These are phyloP conservation scores for Poeciliopsis infans DNA, from an alignment of 2,797 vertebrate genomes.

Conservation along the genomic window DNA sequence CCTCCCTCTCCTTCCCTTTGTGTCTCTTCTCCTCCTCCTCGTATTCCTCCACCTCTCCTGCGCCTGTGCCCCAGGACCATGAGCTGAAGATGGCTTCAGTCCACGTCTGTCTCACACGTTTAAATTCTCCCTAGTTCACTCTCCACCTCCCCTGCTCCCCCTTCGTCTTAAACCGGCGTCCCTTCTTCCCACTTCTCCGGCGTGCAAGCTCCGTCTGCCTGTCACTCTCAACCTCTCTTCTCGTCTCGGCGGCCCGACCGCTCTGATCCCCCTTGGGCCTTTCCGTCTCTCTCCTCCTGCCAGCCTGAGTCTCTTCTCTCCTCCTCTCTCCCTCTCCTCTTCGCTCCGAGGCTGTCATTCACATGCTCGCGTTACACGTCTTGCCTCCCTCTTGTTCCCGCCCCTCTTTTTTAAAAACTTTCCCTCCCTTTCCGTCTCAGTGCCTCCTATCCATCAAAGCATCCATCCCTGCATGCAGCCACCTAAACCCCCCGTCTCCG, in stretches of 20 bases:
- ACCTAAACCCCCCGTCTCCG: conserved; percentile 35
- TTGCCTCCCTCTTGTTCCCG: conserved; percentile 65
- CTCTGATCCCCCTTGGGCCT: conserved; percentile 70
- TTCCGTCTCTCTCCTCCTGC: conserved; percentile 70
- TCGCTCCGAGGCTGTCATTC: conserved; percentile 72
- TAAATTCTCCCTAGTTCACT: conserved; percentile 74
- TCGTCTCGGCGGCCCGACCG: conserved; percentile 46
- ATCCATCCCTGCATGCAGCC: conserved; percentile 61
- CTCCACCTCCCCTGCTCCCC: conserved; percentile 52
- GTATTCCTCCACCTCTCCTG: conserved; percentile 53
- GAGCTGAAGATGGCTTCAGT: conserved; percentile 66
- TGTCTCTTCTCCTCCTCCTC: conserved; percentile 52
- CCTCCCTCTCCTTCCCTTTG: conserved; percentile 53
- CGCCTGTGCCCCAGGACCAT: conserved; percentile 72
- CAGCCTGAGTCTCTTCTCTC: conserved; percentile 62
- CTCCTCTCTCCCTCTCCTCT: conserved; percentile 51
- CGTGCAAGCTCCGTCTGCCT: conserved; percentile 53
- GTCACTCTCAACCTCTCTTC: conserved; percentile 59
- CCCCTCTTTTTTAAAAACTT: conserved; percentile 71
- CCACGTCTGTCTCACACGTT: conserved; percentile 73
- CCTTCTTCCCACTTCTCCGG: conserved; percentile 56
- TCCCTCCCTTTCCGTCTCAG: conserved; percentile 66
- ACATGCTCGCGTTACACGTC: conserved; percentile 65
- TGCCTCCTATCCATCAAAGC: conserved; percentile 68
- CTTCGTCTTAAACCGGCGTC: conserved; percentile 43